Evolutionary conservation across 2,797 vertebrate genomes (phyloP).

Genomic region (Lerista edwardsae): DNA sequence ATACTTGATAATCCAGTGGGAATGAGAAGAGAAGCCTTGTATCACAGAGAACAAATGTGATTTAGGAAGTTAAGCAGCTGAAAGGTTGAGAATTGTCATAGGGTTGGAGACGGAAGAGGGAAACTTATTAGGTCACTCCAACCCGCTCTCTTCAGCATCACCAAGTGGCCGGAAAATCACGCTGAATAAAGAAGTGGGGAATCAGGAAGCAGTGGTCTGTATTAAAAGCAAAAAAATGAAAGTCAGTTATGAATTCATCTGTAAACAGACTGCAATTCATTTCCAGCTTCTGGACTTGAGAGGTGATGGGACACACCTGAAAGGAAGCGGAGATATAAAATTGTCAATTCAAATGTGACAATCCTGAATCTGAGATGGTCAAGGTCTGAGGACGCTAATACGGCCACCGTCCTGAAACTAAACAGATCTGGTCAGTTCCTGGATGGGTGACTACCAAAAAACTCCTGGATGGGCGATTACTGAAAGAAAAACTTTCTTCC

Average conservation of each 20-base stretch:
- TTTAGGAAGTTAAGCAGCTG: constrained; percentile 20
- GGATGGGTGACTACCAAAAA: no score
- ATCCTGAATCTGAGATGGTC: no score
- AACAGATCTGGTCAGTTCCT: no score
- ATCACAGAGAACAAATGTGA: background rate
- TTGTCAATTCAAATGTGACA: no score
- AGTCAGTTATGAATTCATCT: background rate
- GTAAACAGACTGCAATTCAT: background rate
- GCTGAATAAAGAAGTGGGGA: background rate
- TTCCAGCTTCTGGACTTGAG: background rate
- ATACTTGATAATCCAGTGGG: constrained; percentile 47
- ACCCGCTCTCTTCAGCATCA: background rate
- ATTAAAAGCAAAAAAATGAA: background rate
- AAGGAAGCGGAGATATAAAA: no score
- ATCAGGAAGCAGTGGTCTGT: background rate
- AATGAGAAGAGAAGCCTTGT: constrained; percentile 31
- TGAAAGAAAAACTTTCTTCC: no score
- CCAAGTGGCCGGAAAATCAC: background rate
- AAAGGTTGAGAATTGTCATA: background rate
- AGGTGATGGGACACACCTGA: no score
- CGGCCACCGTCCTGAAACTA: no score
- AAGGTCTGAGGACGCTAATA: no score
- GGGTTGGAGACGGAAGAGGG: background rate
- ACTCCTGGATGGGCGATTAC: no score
- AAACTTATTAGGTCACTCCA: background rate